Percentiles rank a stretch among this genome's conserved stretches.
phyloP scores from a whole-genome alignment of 2,797 vertebrate genomes.

The Catharus ustulatus region DNA sequence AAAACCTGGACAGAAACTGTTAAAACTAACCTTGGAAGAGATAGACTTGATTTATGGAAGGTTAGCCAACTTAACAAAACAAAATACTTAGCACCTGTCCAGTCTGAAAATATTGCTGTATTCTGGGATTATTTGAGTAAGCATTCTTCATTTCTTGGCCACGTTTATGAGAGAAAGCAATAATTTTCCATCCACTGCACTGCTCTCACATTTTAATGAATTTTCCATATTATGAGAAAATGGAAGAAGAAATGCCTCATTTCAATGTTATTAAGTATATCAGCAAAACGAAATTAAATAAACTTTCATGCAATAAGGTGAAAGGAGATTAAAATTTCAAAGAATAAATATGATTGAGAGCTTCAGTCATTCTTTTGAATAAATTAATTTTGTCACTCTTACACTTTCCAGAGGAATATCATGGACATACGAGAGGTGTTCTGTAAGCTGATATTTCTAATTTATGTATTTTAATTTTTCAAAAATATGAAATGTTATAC shows the following conservation, averaged over 20 bases:
- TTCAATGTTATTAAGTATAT: not conserved
- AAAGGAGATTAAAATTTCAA: not conserved
- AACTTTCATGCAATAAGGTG: not conserved
- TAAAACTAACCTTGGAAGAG: not conserved
- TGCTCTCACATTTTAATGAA: not conserved
- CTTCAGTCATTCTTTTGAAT: not conserved
- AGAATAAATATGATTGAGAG: not conserved
- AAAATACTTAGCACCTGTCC: slow-evolving; percentile 8
- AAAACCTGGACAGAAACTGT: slow-evolving; percentile 12
- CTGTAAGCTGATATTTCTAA: not conserved
- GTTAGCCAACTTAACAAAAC: not conserved
- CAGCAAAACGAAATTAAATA: not conserved
- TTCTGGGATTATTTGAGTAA: slow-evolving; percentile 9
- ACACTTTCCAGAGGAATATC: not conserved
- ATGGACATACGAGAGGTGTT: not conserved
- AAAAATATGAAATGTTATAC: not conserved
- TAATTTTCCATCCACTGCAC: not conserved
- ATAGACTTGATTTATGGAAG: not conserved
- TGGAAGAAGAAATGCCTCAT: not conserved
- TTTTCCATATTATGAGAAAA: slow-evolving; percentile 39
- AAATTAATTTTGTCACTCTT: not conserved
- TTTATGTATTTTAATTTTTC: not conserved
- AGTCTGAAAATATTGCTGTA: slow-evolving; percentile 1
- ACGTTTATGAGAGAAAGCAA: not conserved
- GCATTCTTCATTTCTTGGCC: not conserved